Conservation (phyloP, 2,113 vertebrate species). For the Gasterosteus aculeatus region DNA sequence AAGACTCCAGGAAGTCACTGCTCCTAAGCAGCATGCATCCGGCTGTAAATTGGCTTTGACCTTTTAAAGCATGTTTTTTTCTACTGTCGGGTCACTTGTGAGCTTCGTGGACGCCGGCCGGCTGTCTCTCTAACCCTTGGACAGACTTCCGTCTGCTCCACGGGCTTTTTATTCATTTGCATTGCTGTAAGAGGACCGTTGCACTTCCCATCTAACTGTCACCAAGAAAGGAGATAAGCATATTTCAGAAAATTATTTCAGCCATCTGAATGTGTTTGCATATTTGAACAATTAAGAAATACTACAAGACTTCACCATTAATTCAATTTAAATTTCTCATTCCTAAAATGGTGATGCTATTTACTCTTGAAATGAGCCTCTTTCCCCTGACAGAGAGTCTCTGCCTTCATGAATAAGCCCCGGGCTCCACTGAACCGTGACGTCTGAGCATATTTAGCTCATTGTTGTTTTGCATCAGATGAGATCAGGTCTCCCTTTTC, state of each 20-base stretch:
- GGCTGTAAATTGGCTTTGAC: neutral
- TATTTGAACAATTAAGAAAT: neutral
- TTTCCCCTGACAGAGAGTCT: neutral
- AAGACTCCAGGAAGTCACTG: neutral
- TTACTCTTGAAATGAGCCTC: neutral
- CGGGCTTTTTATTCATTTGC: neutral
- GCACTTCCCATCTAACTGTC: no score
- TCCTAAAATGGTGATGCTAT: slow-evolving; percentile 2
- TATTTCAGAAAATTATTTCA: neutral
- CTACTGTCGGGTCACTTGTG: neutral
- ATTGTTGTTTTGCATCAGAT: neutral
- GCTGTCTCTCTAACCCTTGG: neutral
- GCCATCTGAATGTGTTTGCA: neutral
- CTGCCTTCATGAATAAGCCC: slow-evolving; percentile 8
- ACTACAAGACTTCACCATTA: neutral
- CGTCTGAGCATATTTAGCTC: neutral
- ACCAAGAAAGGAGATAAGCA: no score
- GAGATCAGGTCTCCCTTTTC: neutral
- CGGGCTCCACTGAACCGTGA: neutral
- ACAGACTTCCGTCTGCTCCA: neutral
- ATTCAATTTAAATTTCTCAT: slow-evolving; percentile 11
- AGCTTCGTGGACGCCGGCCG: neutral
- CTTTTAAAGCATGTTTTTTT: no score
- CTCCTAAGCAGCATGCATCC: neutral
- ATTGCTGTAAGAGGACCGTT: no score